Evolutionary conservation across 37 sponge, comb jelly and placozoan genomes (phyloP).

Genomic region (Hormiphora californensis): DNA sequence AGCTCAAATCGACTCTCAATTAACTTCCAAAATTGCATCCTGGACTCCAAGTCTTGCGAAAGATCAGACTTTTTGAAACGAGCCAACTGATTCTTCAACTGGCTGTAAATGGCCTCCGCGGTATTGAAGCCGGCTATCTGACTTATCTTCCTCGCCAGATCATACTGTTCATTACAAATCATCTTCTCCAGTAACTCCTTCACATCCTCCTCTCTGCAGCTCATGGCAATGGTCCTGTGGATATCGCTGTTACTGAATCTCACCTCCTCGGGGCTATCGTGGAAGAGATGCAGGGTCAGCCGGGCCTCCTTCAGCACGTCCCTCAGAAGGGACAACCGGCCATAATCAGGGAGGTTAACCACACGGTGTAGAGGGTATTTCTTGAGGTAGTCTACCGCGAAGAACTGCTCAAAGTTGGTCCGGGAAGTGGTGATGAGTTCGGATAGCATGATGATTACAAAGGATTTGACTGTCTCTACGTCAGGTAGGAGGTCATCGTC

Average conservation of each 20-base stretch:
- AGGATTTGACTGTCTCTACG: not conserved
- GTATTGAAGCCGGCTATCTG: constrained; percentile 45
- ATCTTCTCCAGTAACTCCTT: not conserved
- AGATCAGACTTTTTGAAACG: constrained; percentile 36
- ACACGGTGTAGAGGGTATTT: not conserved
- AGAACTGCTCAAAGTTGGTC: constrained; percentile 47
- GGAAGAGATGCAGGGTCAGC: constrained; percentile 3
- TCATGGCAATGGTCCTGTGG: constrained; percentile 28
- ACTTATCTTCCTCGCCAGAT: constrained; percentile 24
- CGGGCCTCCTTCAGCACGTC: constrained; percentile 17
- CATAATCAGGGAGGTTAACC: constrained; percentile 5
- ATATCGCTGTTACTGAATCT: constrained; percentile 38
- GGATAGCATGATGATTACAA: not conserved
- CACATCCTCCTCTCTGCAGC: constrained; percentile 1
- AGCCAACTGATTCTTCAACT: constrained; percentile 36
- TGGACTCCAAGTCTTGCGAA: not conserved
- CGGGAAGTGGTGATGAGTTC: not conserved
- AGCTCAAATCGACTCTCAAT: constrained; percentile 2
- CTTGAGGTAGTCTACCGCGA: not conserved
- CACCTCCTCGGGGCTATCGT: constrained; percentile 21
- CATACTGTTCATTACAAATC: constrained; percentile 42
- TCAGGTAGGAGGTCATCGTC: constrained; percentile 3
- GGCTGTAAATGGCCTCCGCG: constrained; percentile 25
- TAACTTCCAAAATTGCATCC: constrained; percentile 36
- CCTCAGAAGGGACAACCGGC: not conserved